Base-by-base conservation (phyloP, 2,888 invertebrate species). In the Creontiades dilutus region DNA sequence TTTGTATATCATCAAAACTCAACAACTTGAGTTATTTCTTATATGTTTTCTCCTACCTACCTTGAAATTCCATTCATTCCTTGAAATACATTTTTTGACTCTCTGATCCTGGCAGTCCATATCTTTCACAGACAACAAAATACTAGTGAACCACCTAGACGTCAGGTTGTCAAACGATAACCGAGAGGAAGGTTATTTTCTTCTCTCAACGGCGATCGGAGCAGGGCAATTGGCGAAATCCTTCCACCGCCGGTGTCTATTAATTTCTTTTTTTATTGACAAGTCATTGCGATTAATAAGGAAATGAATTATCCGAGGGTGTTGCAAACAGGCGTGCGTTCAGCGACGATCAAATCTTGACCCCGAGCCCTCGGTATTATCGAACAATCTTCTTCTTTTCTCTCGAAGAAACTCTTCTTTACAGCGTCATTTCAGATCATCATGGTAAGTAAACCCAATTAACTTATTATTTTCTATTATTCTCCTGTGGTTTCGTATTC, bases 221-320 rank as follows among this genome's bases (percentile, higher is more conserved):
- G 52, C 2, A 14, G 13, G n/a, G 23, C 23, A 23, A 68, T 68
- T 13, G 37, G 7, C 7, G 7, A 37, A 7, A 37, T 7, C 37
- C 37, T 12, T 68, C 23, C 23, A 19, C n/a, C 61, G 19, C 68
- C 68, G 68, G 68, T 23, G 13, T 68, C 0, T 68, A 0, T 19
- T 68, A 0, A 13, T 23, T 12, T 68, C 3, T 7, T 19, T 68
- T 68, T 68, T 68, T 68, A 57, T n/a, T 57, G 57, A n/a, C 68
- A 27, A 23, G 68, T 68, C 68, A 68, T 68, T 68, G 68, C 19
- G 19, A 27, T 23, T 68, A 68, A 68, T 68, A 68, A 68, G 68
- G 68, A 68, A 68, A 68, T 68, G 68, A 27, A 68, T 68, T 11
- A 68, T 68, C 23, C 19, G 4, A 23, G n/a, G 12, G 23, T n/a